These are phyloP conservation scores for Andrena trimmerana DNA, from an alignment of 2,888 invertebrate genomes.

Conservation along the genomic window DNA sequence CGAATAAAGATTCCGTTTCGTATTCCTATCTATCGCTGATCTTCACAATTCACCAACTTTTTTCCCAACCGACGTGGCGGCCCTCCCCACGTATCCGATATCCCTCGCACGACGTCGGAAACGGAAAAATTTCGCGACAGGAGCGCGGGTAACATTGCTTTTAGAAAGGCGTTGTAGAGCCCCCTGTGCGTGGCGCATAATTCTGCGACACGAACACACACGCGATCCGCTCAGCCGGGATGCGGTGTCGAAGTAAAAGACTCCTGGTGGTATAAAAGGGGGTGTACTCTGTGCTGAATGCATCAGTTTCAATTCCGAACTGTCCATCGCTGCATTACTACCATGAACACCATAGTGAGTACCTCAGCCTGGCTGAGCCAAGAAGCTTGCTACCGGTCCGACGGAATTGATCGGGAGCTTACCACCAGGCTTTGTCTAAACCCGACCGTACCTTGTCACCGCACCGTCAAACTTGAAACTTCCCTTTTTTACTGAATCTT, in stretches of 20 bases:
- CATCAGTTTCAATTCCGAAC: slow-evolving; percentile 79
- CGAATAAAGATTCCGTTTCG: slow-evolving; percentile 20
- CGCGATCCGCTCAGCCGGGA: slow-evolving; percentile 52
- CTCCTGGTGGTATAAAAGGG: slow-evolving; percentile 79
- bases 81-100: neutral
- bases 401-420: neutral
- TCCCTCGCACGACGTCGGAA: slow-evolving; percentile 51
- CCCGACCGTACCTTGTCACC: neutral
- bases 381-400: neutral
- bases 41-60: slow-evolving; percentile 42
- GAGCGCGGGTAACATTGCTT: slow-evolving; percentile 66
- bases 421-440: neutral
- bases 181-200: slow-evolving; percentile 28
- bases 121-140: slow-evolving; percentile 72
- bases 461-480: neutral
- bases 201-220: slow-evolving; percentile 42
- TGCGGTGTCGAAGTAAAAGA: slow-evolving; percentile 71
- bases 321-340: slow-evolving; percentile 57
- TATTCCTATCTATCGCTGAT: slow-evolving; percentile 22
- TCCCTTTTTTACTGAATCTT: too few relatives aligned
- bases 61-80: slow-evolving; percentile 42
- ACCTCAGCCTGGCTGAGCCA: neutral
- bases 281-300: slow-evolving; percentile 72
- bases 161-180: slow-evolving; percentile 79
- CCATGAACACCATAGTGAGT: slow-evolving; percentile 81